Base-by-base conservation (phyloP, 2,888 invertebrate species). In the Orchestes rusci region DNA sequence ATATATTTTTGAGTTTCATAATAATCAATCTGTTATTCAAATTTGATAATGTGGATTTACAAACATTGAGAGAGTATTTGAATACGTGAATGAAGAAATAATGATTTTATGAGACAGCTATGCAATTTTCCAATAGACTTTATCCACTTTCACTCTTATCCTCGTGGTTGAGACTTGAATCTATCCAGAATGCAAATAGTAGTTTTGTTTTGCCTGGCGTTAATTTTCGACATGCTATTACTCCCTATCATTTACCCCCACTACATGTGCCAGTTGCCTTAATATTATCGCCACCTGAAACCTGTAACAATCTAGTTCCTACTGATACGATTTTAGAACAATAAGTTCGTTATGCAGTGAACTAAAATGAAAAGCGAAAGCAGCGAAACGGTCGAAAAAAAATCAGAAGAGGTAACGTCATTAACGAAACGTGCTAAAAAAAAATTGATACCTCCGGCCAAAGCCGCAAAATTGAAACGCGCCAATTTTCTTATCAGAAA, bases 401-500 rank as follows among this genome's bases (percentile, higher is more conserved):
- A 42, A 23, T 18, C 27, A 35, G 45, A 45, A 43, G 50, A 51
- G 39, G 37, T 32, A 28, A 49, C 30, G 32, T 39, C 42, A 2
- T 19, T 44, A 10, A 43, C 41, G 15, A 54, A 55, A 34, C 53
- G 49, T 23, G 43, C 38, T 32, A 56, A 56, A 48, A 58, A 55
- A 52, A 37, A 53, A 16, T 43, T 56, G 17, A 45, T 55, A 13
- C 53, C 57, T 4, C 54, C 55, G 43, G 51, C 56, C 10, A 57
- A 53, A 42, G 39, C 45, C 29, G 31, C 49, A 12, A 56, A 59
- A 51, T 45, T 54, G 19, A 61, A 57, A 53, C 56, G 56, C 36
- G 45, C 58, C 23, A 54, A 51, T 47, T 61, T 55, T 41, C 53
- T 60, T 29, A 54, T 59, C 27, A 61, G 60, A 53, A 63, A 60